A percentile compares a stretch with the other conserved stretches of the same genome.
Evolutionary conservation across 1,140 invertebrate species (phyloP).

Genomic region (Solenopsis invicta): DNA sequence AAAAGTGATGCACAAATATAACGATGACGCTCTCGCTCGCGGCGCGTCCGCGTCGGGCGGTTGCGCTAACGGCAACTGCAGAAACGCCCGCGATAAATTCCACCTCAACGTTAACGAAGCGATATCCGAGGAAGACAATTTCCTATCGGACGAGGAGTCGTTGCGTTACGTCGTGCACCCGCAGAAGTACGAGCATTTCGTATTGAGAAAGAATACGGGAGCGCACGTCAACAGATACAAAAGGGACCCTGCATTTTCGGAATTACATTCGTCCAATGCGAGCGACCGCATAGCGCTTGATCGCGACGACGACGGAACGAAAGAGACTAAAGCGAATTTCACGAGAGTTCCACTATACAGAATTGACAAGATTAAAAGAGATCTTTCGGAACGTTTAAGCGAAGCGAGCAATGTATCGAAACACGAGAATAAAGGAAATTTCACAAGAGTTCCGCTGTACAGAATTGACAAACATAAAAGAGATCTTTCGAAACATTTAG

Average conservation of each 20-base stretch:
- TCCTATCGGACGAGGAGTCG: neutral
- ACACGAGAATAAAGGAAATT: no score
- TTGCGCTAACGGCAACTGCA: neutral
- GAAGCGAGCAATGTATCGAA: no score
- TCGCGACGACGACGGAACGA: neutral
- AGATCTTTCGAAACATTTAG: no score
- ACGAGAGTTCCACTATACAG: neutral
- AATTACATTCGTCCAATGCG: neutral
- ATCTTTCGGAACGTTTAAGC: no score
- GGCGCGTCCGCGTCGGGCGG: neutral
- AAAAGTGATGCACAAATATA: constrained; percentile 10
- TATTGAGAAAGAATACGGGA: neutral
- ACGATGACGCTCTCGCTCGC: neutral
- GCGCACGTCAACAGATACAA: neutral
- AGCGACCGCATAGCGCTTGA: no score
- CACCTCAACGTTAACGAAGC: neutral
- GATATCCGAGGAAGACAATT: neutral
- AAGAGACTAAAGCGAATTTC: neutral
- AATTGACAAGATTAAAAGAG: no score
- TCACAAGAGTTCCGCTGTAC: no score
- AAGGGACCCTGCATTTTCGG: neutral
- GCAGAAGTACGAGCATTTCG: constrained; percentile 35
- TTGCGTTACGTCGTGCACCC: constrained; percentile 11
- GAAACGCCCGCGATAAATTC: neutral
- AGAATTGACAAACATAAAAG: no score